phyloP scores from a whole-genome alignment of 1,140 invertebrate genomes.

The Caenorhabditis briggsae region DNA sequence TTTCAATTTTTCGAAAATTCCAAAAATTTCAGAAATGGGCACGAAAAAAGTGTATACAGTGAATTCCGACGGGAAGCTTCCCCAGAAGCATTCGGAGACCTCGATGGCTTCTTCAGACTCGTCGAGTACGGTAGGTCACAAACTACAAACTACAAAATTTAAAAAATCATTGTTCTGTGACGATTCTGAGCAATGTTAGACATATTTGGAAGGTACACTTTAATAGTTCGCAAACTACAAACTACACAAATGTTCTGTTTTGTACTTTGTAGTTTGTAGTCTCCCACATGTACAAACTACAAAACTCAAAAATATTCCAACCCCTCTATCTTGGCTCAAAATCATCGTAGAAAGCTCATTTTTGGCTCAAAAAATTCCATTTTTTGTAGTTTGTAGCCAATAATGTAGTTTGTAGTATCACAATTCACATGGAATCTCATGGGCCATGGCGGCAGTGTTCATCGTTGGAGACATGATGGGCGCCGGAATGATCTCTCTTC shows the following conservation, averaged over 20 bases:
- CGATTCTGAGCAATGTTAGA: too few species aligned
- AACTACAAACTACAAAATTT: not conserved
- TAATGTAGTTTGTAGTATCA: not conserved
- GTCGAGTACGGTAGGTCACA: not conserved
- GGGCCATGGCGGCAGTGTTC: constrained; percentile 20
- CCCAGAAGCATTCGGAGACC: not conserved
- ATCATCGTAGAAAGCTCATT: too few species aligned
- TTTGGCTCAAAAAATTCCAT: too few species aligned
- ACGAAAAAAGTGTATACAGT: constrained; percentile 25
- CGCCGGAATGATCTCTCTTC: constrained; percentile 56
- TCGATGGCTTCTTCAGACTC: not conserved
- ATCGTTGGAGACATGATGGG: constrained; percentile 59
- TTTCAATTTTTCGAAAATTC: not conserved
- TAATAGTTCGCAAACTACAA: too few species aligned
- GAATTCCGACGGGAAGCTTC: not conserved
- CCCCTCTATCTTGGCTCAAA: too few species aligned
- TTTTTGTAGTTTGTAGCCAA: too few species aligned
- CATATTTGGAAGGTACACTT: too few species aligned
- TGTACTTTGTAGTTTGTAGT: too few species aligned
- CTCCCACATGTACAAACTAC: too few species aligned
- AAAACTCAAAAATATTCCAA: too few species aligned
- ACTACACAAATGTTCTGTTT: too few species aligned
- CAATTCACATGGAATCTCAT: constrained; percentile 51
- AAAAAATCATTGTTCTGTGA: too few species aligned
- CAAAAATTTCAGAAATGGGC: not conserved